Conservation (phyloP, 2,113 vertebrate species). For the Etheostoma spectabile region DNA sequence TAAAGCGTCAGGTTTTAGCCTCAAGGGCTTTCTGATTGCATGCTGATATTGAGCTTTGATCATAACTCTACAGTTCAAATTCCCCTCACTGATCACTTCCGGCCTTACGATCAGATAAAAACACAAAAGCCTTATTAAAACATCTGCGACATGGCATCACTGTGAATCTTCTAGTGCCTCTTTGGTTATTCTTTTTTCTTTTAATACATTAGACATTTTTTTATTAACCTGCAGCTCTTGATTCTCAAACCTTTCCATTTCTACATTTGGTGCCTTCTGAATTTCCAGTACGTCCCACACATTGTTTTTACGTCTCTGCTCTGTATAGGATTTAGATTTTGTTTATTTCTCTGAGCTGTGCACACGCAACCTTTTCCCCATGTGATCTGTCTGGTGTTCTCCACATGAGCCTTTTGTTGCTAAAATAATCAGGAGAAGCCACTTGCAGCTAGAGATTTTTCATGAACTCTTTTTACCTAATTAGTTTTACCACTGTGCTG, state of each 20-base stretch:
- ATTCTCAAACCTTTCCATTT: conserved; percentile 27
- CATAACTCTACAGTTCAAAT: background rate
- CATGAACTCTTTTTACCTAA: conserved; percentile 24
- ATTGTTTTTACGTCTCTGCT: conserved; percentile 4
- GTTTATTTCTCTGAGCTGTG: background rate
- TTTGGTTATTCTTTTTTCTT: background rate
- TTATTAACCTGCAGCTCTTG: conserved; percentile 8
- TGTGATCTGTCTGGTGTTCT: conserved; percentile 31
- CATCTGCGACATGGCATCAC: conserved; percentile 50
- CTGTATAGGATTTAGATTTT: background rate
- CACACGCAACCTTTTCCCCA: background rate
- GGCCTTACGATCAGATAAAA: conserved; percentile 25
- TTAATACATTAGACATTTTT: background rate
- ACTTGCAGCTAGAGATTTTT: background rate
- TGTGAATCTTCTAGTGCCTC: conserved; percentile 73
- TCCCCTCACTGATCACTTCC: background rate
- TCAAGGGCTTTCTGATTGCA: conserved; percentile 8
- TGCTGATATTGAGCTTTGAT: background rate
- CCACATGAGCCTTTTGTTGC: conserved; percentile 24
- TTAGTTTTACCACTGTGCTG: conserved; percentile 57
- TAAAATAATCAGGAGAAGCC: background rate
- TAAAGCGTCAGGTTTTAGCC: conserved; percentile 9
- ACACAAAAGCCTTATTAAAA: conserved; percentile 1
- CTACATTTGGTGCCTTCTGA: conserved; percentile 69
- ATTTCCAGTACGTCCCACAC: conserved; percentile 4